These are phyloP conservation scores for Gerosis bhagava DNA, from an alignment of 2,888 invertebrate species.

Conservation along the genomic window DNA sequence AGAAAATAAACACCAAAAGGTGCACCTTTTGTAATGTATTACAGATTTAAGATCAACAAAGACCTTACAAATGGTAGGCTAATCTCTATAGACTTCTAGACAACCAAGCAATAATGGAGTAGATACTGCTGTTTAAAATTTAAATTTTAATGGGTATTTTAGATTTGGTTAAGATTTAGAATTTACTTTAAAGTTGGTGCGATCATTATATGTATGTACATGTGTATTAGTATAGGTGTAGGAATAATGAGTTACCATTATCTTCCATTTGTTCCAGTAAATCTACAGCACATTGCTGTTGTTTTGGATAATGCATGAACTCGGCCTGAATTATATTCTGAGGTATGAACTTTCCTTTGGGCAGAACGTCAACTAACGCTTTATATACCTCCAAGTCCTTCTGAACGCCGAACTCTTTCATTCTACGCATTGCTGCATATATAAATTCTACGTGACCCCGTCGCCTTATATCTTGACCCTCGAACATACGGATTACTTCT, in stretches of 20 bases:
- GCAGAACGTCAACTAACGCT: constrained; percentile 91
- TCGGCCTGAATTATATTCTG: constrained; percentile 92
- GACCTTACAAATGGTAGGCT: too few relatives aligned
- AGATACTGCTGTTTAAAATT: too few relatives aligned
- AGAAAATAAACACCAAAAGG: too few relatives aligned
- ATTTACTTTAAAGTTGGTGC: too few relatives aligned
- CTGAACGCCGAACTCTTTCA: constrained; percentile 95
- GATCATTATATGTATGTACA: too few relatives aligned
- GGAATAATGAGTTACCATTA: constrained; percentile 81
- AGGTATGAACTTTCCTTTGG: constrained; percentile 94
- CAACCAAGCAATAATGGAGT: too few relatives aligned
- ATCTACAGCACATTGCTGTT: constrained; percentile 96
- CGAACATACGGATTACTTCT: constrained; percentile 89
- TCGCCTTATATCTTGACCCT: constrained; percentile 85
- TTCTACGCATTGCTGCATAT: constrained; percentile 92
- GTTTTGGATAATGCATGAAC: constrained; percentile 96
- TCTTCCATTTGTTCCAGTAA: constrained; percentile 97
- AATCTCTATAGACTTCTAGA: too few relatives aligned
- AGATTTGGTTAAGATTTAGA: too few relatives aligned
- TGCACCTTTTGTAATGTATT: too few relatives aligned
- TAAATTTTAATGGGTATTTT: too few relatives aligned
- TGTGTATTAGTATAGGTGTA: too few relatives aligned
- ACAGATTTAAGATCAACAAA: too few relatives aligned
- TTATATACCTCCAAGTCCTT: constrained; percentile 95
- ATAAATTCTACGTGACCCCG: constrained; percentile 97